Base-by-base conservation (phyloP, 2,113 vertebrate genomes). In the Pomatostomus ruficeps region DNA sequence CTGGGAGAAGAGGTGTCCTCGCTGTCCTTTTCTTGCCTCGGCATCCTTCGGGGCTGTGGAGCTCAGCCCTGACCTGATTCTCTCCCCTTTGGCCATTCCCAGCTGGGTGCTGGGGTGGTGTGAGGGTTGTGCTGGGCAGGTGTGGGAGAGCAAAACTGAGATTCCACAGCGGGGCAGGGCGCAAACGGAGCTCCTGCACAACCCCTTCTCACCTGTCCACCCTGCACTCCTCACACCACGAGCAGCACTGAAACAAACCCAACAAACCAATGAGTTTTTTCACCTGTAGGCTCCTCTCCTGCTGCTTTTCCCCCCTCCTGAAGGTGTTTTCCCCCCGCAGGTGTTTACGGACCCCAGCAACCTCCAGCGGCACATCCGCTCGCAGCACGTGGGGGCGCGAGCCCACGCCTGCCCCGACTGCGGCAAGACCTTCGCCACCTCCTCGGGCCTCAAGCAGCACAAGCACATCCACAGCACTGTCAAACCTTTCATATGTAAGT, bases 401-500 rank as follows among this genome's bases (percentile, higher is more conserved):
- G 99, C 99, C 10, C 99, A 99, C 40, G 99, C 99, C 51, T 99
- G 99, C 97, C 99, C 99, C 0, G 99, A 99, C 98, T 99, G 99
- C 78, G 99, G 99, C 97, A 99, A 99, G 98, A 99, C 99, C 73
- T 99, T 99, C 63, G 99, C 99, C 98, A 99, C 99, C 31, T 99
- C 99, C 7, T 99, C 99, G 10, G 99, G 99, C 96, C 99, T 99
- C 95, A 99, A 99, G 94, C 99, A 99, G 71, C 99, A 99, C 98
- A 99, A 99, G 96, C 99, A 99, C 98, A 99, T 99, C 96, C 99
- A 99, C 98, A 99, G 99, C 97, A 99, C 99, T 89, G 99, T 99
- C 98, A 99, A 99, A 97, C 99, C 99, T 94, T 99, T 99, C 98
- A 99, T 99, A 98, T 99, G 99, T 99, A 98, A 99, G 99, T 98